These are phyloP conservation scores for Chymomyza procnemis DNA, from an alignment of 2,888 invertebrate species.

Conservation along the genomic window DNA sequence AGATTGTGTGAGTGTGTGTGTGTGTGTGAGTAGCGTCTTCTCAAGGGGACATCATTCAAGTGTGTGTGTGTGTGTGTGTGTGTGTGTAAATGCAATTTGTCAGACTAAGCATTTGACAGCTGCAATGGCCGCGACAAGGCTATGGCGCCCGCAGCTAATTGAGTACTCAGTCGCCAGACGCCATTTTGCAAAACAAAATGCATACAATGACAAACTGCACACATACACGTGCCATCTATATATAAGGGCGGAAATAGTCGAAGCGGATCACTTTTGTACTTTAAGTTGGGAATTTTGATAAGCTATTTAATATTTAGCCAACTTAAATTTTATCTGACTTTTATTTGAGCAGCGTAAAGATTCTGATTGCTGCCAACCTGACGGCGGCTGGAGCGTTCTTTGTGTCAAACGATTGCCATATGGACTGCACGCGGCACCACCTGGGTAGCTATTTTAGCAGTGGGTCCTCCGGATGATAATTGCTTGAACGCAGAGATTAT, in stretches of 20 bases:
- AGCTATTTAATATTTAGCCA: too few relatives aligned
- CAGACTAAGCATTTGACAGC: constrained; percentile 44
- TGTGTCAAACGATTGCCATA: too few relatives aligned
- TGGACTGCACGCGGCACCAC: too few relatives aligned
- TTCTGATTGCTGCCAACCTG: too few relatives aligned
- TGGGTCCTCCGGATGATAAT: too few relatives aligned
- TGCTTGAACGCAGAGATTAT: too few relatives aligned
- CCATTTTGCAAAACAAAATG: constrained; percentile 25
- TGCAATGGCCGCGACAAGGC: constrained; percentile 40
- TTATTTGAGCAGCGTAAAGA: too few relatives aligned
- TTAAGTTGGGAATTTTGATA: too few relatives aligned
- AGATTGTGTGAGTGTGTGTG: background rate
- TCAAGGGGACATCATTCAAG: too few relatives aligned
- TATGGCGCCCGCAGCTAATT: constrained; percentile 50
- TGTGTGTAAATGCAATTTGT: constrained; percentile 64
- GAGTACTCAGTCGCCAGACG: constrained; percentile 37
- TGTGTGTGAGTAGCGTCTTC: background rate
- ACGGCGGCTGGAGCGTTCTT: too few relatives aligned
- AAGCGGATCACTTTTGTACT: background rate
- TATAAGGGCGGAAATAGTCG: background rate
- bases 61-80: background rate
- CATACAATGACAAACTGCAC: constrained; percentile 5
- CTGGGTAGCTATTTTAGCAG: too few relatives aligned
- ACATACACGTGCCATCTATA: background rate
- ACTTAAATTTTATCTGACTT: too few relatives aligned